Base-by-base conservation (phyloP, 2,113 vertebrate genomes). In the Climacteris rufus region DNA sequence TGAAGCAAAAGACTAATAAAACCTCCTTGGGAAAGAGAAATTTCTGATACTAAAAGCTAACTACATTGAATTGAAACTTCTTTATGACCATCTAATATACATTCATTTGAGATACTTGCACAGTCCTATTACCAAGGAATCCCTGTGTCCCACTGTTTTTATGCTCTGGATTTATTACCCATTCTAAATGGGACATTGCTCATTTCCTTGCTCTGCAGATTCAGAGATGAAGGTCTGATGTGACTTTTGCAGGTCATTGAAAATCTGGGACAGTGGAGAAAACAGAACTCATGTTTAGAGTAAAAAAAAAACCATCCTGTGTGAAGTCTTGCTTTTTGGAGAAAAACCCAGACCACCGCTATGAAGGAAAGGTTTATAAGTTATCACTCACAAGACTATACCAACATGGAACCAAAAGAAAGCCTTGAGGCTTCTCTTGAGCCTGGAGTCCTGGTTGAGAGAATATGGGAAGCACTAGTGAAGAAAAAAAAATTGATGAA, bases 401-500 rank as follows among this genome's bases (percentile, higher is more conserved):
- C 28, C 44, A 50, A 60, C 31, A 59, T 50, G 75, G 72, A 89
- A 91, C n/a, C 21, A 56, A 70, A 95, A 86, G 53, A 79, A 90
- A 87, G 27, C 37, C 83, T 83, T 19, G 4, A 76, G 76, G 24
- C 56, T 70, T 65, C 35, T 57, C 75, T 78, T 14, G 8, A 76
- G 69, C 21, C 60, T 61, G 45, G 25, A 87, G 53, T 49, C 56
- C 33, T 78, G 49, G 13, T 87, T 88, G 52, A 90, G 44, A 78
- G 30, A 91, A 90, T 64, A 72, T 77, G 78, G 81, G 80, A 95
- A 94, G n/a, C 60, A 83, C 93, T 90, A 88, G 31, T 30, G 35
- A 86, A 65, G 42, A 64, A 42, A 83, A 88, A 95, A 81, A 42
- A n/a, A 28, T 1, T 2, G 37, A 54, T 37, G 25, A 65, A 90